Conservation (phyloP, 1,140 invertebrate species). For the Penaeus vannamei region DNA sequence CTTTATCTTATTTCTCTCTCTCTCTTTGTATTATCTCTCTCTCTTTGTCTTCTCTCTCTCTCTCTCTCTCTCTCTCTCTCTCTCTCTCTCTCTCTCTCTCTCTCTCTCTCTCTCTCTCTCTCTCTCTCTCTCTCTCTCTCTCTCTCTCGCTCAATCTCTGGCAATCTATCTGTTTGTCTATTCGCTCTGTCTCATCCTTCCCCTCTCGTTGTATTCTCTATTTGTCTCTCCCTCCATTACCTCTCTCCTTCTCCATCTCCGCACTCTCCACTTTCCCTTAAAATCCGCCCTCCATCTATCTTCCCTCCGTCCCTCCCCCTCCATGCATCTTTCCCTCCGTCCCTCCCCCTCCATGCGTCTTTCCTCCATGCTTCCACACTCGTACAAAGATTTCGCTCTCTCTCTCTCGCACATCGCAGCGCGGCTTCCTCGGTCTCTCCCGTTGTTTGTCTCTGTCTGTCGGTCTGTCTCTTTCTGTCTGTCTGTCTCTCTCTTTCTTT, state of each 20-base stretch:
- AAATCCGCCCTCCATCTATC: not conserved
- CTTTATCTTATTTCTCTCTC: too few species aligned
- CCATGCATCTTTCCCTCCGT: not conserved
- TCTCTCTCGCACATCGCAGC: not conserved
- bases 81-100: too few species aligned
- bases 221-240: not conserved
- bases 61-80: too few species aligned
- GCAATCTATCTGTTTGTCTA: not conserved
- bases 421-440: not conserved
- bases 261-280: not conserved
- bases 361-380: not conserved
- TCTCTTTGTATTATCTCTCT: too few species aligned
- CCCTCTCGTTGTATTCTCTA: not conserved
- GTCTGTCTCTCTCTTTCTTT: slow-evolving; percentile 4
- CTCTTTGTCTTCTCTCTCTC: too few species aligned
- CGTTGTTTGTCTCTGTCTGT: not conserved
- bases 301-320: not conserved
- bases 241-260: not conserved
- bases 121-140: not conserved
- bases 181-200: slow-evolving; percentile 5
- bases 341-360: not conserved
- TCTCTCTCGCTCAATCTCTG: not conserved
- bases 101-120: too few species aligned
- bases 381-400: not conserved
- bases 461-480: not conserved